phyloP scores from a whole-genome alignment of 2,797 vertebrate genomes.

The Mareca penelope region DNA sequence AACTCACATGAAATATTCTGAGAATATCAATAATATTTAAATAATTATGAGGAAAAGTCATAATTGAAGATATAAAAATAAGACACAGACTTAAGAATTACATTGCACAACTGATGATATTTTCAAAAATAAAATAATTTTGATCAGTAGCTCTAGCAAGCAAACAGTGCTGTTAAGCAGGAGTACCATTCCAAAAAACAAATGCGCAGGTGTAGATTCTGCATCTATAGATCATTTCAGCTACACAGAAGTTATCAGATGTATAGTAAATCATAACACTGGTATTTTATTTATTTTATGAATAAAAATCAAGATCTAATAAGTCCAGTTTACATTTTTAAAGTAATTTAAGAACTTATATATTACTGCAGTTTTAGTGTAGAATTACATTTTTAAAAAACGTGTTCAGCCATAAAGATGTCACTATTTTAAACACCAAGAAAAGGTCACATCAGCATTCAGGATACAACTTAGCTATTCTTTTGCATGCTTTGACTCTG shows the following conservation, averaged over 20 bases:
- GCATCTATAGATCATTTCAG: not conserved
- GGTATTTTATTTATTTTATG: not conserved
- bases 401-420: slow-evolving; percentile 59
- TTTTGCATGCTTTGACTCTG: slow-evolving; percentile 65
- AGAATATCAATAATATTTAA: not conserved
- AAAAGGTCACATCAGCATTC: slow-evolving; percentile 58
- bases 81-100: not conserved
- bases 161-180: not conserved
- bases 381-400: slow-evolving; percentile 50
- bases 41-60: not conserved
- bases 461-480: slow-evolving; percentile 48
- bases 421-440: slow-evolving; percentile 57
- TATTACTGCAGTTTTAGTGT: slow-evolving; percentile 17
- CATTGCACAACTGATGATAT: not conserved
- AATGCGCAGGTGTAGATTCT: not conserved
- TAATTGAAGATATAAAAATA: not conserved
- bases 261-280: not conserved
- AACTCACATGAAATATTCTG: not conserved
- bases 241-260: not conserved
- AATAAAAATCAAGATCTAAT: slow-evolving; percentile 35
- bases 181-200: not conserved
- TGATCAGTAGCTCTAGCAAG: not conserved
- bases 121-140: not conserved
- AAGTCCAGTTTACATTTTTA: slow-evolving; percentile 33
- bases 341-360: slow-evolving; percentile 17